Base-by-base conservation (phyloP, 2,113 vertebrate species). In the Macquaria ambigua region DNA sequence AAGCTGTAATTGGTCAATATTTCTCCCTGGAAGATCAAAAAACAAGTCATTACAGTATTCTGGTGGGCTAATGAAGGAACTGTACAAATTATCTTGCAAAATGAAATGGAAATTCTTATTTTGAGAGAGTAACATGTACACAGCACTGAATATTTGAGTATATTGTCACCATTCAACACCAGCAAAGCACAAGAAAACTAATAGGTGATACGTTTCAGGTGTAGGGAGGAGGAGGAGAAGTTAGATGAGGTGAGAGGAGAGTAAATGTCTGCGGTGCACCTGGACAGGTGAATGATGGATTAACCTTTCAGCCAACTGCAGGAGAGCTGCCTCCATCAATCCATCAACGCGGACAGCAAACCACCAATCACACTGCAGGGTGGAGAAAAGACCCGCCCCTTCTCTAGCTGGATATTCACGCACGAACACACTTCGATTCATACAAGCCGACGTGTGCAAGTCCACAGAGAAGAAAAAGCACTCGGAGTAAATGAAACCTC, bases 351-450 rank as follows among this genome's bases (percentile, higher is more conserved):
- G 21, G 84, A 90, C 88, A 82, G 62, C 61, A 25, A 58, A 74
- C 83, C 81, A 94, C 93, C 92, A 93, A 90, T 94, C 93, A 93
- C 91, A 86, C 92, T 20, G 9, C 93, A 86, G 93, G 93, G 90
- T 83, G 86, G 83, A 87, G 61, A 58, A 43, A 86, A 64, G 77
- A 52, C 81, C 84, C 77, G 34, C 79, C 85, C 73, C 43, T 53
- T 55, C 50, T 55, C 66, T 25, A 37, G 55, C 66, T 84, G 48
- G 34, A 78, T 39, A 58, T 73, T 61, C 74, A 61, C 20, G 5
- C 82, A 72, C 43, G 72, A 34, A n/a, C 37, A 72, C 67, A 31
- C 16, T 52, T 41, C 34, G 21, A 43, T n/a, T 62, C n/a, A 48
- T 55, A 20, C 31, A 68, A 39, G 23, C 68, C 11, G 20, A 59